A percentile compares a stretch with the other conserved stretches of the same genome.
phyloP scores from a whole-genome alignment of 1,140 invertebrate genomes.

The Nautilus pompilius region DNA sequence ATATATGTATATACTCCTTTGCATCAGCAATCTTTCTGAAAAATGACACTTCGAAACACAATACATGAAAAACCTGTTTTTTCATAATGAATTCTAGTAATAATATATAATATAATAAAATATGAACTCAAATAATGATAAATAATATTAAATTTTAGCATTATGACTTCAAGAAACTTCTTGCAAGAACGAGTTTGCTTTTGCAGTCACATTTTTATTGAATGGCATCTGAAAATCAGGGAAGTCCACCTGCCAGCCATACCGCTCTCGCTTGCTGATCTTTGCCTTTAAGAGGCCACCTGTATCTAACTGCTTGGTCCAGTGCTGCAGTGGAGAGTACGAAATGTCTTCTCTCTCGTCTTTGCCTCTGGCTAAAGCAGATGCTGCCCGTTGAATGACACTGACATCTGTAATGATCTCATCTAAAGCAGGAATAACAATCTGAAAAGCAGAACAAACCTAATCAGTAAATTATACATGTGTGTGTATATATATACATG shows the following conservation, averaged over 20 bases:
- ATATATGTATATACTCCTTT: too few species aligned
- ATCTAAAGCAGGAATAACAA: neutral
- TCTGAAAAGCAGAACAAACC: too few species aligned
- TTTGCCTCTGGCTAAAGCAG: constrained; percentile 46
- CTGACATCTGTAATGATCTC: constrained; percentile 32
- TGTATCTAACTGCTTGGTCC: constrained; percentile 50
- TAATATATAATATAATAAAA: too few species aligned
- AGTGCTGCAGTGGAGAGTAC: constrained; percentile 45
- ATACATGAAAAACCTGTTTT: too few species aligned
- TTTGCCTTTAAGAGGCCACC: constrained; percentile 41
- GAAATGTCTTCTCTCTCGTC: constrained; percentile 51
- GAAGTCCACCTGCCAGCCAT: constrained; percentile 56
- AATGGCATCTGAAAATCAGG: constrained; percentile 56
- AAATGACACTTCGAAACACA: too few species aligned
- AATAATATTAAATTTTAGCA: constrained; percentile 2
- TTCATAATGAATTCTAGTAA: too few species aligned
- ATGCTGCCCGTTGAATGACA: constrained; percentile 44
- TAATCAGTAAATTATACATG: too few species aligned
- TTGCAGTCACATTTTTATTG: constrained; percentile 45
- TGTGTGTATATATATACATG: too few species aligned
- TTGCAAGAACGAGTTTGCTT: neutral
- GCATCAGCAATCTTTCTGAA: too few species aligned
- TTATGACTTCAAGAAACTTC: neutral
- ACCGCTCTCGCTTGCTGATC: constrained; percentile 37
- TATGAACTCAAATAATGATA: too few species aligned